phyloP scores from a whole-genome alignment of 2,113 vertebrate species.

The Typhlomys cinereus region DNA sequence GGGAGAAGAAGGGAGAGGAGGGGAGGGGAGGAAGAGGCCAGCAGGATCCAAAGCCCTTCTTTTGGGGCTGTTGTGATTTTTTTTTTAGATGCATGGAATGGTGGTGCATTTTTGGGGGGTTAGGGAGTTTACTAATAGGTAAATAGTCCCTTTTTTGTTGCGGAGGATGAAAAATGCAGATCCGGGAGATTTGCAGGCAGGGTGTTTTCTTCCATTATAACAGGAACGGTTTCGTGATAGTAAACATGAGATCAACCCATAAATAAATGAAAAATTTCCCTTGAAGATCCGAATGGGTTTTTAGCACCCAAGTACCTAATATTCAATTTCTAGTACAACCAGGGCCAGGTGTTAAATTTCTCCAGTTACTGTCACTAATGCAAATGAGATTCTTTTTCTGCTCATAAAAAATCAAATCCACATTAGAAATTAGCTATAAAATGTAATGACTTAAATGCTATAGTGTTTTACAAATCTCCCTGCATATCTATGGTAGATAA shows the following conservation, averaged over 20 bases:
- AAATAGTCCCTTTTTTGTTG: slow-evolving; percentile 83
- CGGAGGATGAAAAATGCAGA: slow-evolving; percentile 62
- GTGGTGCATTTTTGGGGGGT: slow-evolving; percentile 71
- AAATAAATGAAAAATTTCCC: slow-evolving; percentile 87
- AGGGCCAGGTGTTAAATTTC: slow-evolving; percentile 92
- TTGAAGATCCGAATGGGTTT: slow-evolving; percentile 86
- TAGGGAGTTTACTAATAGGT: slow-evolving; percentile 75
- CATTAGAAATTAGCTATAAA: slow-evolving; percentile 94
- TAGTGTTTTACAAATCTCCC: slow-evolving; percentile 91
- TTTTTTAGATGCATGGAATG: slow-evolving; percentile 62
- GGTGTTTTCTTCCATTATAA: slow-evolving; percentile 82
- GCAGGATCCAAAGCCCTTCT: slow-evolving; percentile 72
- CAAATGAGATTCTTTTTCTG: slow-evolving; percentile 91
- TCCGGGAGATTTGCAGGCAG: slow-evolving; percentile 75
- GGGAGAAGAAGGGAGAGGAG: neutral
- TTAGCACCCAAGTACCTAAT: slow-evolving; percentile 89
- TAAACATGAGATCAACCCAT: slow-evolving; percentile 85
- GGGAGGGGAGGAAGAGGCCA: slow-evolving; percentile 32
- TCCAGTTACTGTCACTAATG: slow-evolving; percentile 92
- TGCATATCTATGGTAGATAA: slow-evolving; percentile 87
- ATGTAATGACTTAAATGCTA: slow-evolving; percentile 93
- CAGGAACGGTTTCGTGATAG: slow-evolving; percentile 85
- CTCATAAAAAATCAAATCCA: slow-evolving; percentile 92
- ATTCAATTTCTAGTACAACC: slow-evolving; percentile 88
- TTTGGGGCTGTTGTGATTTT: slow-evolving; percentile 54